Percentiles rank a stretch among this genome's conserved stretches.
These are phyloP conservation scores for Danaus melanippus DNA, from an alignment of 1,140 invertebrate genomes.

Conservation along the genomic window DNA sequence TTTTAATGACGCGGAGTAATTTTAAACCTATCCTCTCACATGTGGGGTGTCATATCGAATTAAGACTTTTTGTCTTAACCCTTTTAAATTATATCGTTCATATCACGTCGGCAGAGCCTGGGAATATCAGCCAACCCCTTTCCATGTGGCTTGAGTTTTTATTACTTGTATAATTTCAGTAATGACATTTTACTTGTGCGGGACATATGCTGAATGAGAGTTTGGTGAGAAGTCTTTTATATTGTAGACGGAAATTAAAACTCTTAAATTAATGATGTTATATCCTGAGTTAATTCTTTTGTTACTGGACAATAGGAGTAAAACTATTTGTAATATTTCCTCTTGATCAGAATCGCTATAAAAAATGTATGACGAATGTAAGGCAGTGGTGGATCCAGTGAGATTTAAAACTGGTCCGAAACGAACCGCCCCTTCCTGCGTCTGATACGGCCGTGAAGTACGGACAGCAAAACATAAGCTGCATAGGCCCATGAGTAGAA, in stretches of 20 bases:
- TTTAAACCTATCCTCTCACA: slow-evolving; percentile 44
- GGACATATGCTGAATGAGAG: no score
- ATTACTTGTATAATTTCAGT: slow-evolving; percentile 6
- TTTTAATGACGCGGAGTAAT: slow-evolving; percentile 47
- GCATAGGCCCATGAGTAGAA: no score
- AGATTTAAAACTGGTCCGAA: slow-evolving; percentile 43
- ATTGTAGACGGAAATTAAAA: no score
- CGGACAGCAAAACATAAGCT: slow-evolving; percentile 18
- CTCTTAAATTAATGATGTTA: no score
- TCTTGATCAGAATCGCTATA: no score
- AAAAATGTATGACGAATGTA: slow-evolving; percentile 18
- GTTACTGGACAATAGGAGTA: no score
- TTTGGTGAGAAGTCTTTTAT: no score
- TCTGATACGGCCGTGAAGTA: slow-evolving; percentile 22
- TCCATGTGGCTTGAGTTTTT: slow-evolving; percentile 9
- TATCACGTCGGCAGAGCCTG: slow-evolving; percentile 43
- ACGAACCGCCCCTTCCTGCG: slow-evolving; percentile 50
- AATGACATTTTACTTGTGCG: slow-evolving; percentile 4
- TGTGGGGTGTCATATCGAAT: slow-evolving; percentile 62
- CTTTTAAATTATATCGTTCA: slow-evolving; percentile 55
- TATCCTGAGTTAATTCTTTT: no score
- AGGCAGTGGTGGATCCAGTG: slow-evolving; percentile 31
- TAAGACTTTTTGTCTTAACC: slow-evolving; percentile 57
- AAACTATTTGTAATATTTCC: no score
- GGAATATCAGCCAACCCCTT: slow-evolving; percentile 42